These are phyloP conservation scores for Odocoileus virginianus DNA, from an alignment of 2,113 vertebrate species.

Conservation along the genomic window DNA sequence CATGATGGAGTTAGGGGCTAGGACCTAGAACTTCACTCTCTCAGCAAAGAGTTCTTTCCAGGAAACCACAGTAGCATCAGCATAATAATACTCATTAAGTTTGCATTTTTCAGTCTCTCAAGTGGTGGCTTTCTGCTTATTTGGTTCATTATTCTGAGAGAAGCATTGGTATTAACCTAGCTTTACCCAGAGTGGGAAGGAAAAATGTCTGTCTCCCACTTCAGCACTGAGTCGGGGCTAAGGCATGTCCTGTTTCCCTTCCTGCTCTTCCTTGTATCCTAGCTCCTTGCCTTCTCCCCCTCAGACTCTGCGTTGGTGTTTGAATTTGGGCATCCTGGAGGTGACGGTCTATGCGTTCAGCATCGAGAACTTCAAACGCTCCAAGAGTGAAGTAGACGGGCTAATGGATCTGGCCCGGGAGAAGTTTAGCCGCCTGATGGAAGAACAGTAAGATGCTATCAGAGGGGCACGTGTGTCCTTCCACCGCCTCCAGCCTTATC, in stretches of 20 bases:
- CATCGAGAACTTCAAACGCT: conserved; percentile 98
- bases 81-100: not conserved
- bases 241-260: not conserved
- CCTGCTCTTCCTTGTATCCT: not conserved
- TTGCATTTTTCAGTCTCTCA: not conserved
- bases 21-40: not conserved
- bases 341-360: conserved; percentile 99
- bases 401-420: conserved; percentile 95
- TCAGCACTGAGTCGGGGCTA: not conserved
- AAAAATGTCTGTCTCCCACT: not conserved
- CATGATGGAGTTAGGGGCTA: not conserved
- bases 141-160: conserved; percentile 4
- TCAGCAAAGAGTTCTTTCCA: not conserved
- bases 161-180: not conserved
- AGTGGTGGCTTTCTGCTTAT: not conserved
- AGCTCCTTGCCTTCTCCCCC: not conserved
- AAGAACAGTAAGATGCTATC: conserved; percentile 89
- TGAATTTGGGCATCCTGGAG: conserved; percentile 93
- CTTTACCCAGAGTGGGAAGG: not conserved
- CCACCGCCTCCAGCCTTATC: not conserved
- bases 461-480: not conserved
- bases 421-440: conserved; percentile 92
- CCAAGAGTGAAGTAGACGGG: conserved; percentile 94
- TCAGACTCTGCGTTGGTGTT: conserved; percentile 95
- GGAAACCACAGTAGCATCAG: not conserved